phyloP scores from a whole-genome alignment of 1,140 invertebrate genomes.

The Tetragonula clypearis region DNA sequence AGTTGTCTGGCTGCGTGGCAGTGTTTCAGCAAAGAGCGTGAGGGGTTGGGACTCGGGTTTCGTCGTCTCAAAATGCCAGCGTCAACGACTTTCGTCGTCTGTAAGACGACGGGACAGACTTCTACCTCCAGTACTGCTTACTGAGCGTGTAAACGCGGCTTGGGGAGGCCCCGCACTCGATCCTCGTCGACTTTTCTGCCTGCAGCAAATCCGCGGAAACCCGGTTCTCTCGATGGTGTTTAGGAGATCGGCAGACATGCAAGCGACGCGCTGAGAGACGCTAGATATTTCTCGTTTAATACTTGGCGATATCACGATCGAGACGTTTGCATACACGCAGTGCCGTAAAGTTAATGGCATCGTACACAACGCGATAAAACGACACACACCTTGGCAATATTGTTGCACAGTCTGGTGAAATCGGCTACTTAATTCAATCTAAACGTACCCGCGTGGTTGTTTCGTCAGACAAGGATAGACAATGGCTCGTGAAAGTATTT shows the following conservation, averaged over 20 bases:
- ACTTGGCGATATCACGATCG: constrained; percentile 57
- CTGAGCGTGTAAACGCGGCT: constrained; percentile 44
- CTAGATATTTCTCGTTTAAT: constrained; percentile 67
- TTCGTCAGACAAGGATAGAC: not conserved
- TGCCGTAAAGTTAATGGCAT: constrained; percentile 61
- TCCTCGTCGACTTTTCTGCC: not conserved
- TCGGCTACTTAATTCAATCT: not conserved
- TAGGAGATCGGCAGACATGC: not conserved
- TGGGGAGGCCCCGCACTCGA: not conserved
- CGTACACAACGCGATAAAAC: constrained; percentile 61
- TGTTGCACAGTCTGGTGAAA: not conserved
- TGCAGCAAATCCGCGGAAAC: constrained; percentile 41
- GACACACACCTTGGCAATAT: constrained; percentile 64
- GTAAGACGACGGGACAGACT: constrained; percentile 28
- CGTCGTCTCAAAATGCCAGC: constrained; percentile 41
- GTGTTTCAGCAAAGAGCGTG: not conserved
- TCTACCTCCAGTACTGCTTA: constrained; percentile 36
- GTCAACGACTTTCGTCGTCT: constrained; percentile 45
- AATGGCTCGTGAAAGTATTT: not conserved
- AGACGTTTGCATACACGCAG: constrained; percentile 61
- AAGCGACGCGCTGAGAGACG: constrained; percentile 25
- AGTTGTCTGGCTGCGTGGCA: constrained; percentile 2
- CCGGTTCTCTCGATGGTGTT: constrained; percentile 26
- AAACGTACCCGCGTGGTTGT: not conserved
- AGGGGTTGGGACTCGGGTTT: too few species aligned